phyloP scores from a whole-genome alignment of 2,797 vertebrate species.

The Molothrus aeneus region DNA sequence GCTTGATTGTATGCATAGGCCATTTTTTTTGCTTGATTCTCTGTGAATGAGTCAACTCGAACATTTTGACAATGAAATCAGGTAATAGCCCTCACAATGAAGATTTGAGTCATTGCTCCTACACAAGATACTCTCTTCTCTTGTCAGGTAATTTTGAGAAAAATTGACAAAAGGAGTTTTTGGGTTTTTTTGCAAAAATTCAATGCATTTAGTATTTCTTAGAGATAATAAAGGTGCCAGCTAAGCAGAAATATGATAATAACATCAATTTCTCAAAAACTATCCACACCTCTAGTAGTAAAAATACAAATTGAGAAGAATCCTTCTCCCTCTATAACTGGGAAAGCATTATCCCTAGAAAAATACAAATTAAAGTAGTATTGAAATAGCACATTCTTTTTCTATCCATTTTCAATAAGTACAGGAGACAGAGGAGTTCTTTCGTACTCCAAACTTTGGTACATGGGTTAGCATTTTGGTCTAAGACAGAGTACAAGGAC shows the following conservation, averaged over 20 bases:
- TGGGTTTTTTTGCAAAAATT: background rate
- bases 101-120: conserved; percentile 49
- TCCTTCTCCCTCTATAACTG: background rate
- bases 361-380: background rate
- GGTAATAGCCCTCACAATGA: background rate
- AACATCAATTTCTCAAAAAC: background rate
- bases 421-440: background rate
- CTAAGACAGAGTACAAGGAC: background rate
- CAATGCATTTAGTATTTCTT: background rate
- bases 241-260: background rate
- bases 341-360: background rate
- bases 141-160: background rate
- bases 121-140: background rate
- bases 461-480: background rate
- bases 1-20: background rate
- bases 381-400: background rate
- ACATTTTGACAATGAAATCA: conserved; percentile 1
- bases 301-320: background rate
- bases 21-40: conserved; percentile 2
- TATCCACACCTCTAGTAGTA: background rate
- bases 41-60: conserved; percentile 12
- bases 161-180: background rate
- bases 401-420: background rate
- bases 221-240: background rate
- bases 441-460: background rate